Evolutionary conservation across 2,113 vertebrate species (phyloP).

Genomic region (Rissa tridactyla): DNA sequence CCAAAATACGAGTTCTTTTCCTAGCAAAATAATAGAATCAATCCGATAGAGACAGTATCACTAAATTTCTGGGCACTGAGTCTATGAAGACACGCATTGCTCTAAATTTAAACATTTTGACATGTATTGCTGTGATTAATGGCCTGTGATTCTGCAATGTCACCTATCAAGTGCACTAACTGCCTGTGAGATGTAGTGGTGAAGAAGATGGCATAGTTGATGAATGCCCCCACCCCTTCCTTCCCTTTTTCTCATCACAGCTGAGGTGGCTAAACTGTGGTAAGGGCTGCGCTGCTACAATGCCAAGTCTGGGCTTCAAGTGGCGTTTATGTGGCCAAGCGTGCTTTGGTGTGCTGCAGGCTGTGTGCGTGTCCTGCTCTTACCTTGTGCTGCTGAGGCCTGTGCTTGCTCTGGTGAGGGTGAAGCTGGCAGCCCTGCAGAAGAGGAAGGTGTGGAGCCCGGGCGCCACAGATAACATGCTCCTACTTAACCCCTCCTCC

Average conservation of each 20-base stretch:
- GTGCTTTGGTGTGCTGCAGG: neutral
- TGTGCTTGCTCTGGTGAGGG: accelerated
- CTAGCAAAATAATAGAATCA: neutral
- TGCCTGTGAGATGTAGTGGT: neutral
- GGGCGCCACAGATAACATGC: accelerated
- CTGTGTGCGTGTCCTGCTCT: accelerated
- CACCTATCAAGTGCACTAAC: neutral
- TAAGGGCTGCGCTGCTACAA: neutral
- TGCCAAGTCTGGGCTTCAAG: neutral
- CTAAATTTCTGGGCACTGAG: neutral
- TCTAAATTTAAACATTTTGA: neutral
- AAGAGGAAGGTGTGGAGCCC: neutral
- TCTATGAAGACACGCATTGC: neutral
- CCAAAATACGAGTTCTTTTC: neutral
- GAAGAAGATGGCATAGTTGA: neutral
- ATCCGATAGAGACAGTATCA: neutral
- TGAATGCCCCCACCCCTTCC: slow-evolving; percentile 26
- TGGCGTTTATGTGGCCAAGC: neutral
- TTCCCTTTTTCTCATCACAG: slow-evolving; percentile 34
- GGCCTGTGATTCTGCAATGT: neutral
- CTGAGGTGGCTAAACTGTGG: neutral
- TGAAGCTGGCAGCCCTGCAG: neutral
- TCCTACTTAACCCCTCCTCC: neutral
- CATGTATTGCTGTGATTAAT: neutral
- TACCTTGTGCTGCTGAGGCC: neutral